Conservation (phyloP, 1,140 invertebrate genomes). For the Temnothorax curvispinosus region DNA sequence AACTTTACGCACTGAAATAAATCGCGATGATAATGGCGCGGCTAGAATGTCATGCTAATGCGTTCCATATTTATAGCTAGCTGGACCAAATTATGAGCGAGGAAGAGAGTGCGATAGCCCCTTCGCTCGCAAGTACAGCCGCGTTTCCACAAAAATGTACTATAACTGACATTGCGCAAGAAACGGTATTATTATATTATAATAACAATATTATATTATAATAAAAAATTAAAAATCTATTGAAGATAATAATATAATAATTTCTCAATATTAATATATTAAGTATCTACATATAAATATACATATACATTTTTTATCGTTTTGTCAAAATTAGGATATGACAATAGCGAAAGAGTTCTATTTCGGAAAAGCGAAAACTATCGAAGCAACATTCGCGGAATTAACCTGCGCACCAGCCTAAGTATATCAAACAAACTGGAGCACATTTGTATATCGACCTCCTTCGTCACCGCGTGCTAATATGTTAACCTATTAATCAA, state of each 20-base stretch:
- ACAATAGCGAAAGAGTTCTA: background rate
- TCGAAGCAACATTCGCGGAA: background rate
- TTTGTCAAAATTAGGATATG: background rate
- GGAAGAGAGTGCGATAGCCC: background rate
- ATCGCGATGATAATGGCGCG: constrained; percentile 23
- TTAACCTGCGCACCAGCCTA: background rate
- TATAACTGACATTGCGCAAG: background rate
- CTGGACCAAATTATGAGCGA: constrained; percentile 28
- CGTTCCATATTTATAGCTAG: constrained; percentile 37
- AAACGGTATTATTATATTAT: background rate
- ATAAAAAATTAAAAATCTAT: background rate
- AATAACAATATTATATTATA: background rate
- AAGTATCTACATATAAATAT: background rate
- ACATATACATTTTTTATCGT: background rate
- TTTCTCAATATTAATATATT: background rate
- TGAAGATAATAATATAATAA: background rate
- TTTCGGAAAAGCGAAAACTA: background rate
- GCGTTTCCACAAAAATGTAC: background rate
- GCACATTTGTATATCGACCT: constrained; percentile 13
- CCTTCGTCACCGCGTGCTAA: constrained; percentile 27
- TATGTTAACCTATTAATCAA: constrained; percentile 57
- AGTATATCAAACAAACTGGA: constrained; percentile 14
- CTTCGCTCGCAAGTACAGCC: background rate
- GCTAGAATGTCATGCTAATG: constrained; percentile 39
- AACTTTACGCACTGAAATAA: constrained; percentile 10